These are phyloP conservation scores for Spodoptera littoralis DNA, from an alignment of 2,888 invertebrate genomes.

Conservation along the genomic window DNA sequence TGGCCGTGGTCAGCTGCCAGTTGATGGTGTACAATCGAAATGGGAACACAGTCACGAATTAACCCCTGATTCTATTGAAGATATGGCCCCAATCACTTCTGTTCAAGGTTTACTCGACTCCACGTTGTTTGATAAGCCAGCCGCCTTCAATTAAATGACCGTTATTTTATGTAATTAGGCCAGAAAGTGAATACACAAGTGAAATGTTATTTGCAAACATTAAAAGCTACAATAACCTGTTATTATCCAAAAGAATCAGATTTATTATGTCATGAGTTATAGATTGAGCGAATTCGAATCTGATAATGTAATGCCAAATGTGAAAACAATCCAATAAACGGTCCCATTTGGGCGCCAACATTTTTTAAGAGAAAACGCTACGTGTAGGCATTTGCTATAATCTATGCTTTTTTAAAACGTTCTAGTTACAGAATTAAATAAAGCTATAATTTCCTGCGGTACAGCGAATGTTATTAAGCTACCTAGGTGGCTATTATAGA, in stretches of 20 bases:
- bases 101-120: slow-evolving; percentile 32
- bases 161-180: not conserved
- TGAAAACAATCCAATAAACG: too few relatives aligned
- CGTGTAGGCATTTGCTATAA: not conserved
- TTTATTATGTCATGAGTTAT: too few relatives aligned
- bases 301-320: too few relatives aligned
- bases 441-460: slow-evolving; percentile 25
- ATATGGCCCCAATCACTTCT: slow-evolving; percentile 30
- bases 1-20: slow-evolving; percentile 36
- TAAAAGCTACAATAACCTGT: too few relatives aligned
- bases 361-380: too few relatives aligned
- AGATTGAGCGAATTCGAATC: too few relatives aligned
- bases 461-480: slow-evolving; percentile 1
- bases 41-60: slow-evolving; percentile 46
- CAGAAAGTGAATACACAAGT: too few relatives aligned
- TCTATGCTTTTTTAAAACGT: not conserved
- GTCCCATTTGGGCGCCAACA: too few relatives aligned
- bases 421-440: slow-evolving; percentile 4
- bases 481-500: not conserved
- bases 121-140: not conserved
- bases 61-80: slow-evolving; percentile 29
- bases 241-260: too few relatives aligned
- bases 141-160: not conserved
- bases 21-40: slow-evolving; percentile 41
- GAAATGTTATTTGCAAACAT: too few relatives aligned